Conservation (phyloP, 1,140 invertebrate genomes). For the Listronotus oregonensis region DNA sequence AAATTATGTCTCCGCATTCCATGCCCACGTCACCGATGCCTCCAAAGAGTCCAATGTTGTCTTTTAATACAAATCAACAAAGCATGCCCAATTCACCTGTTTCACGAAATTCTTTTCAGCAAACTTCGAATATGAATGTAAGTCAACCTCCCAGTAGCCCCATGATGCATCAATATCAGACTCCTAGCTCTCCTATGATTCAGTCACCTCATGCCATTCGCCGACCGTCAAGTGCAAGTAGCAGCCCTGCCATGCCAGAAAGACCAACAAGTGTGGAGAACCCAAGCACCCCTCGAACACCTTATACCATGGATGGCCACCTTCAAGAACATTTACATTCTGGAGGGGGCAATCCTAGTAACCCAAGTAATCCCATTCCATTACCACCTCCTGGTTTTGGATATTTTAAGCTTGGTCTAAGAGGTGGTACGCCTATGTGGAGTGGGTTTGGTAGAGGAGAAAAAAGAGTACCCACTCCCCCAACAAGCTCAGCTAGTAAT, state of each 20-base stretch:
- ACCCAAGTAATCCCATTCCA: conserved; percentile 61
- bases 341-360: conserved; percentile 51
- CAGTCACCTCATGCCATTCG: conserved; percentile 63
- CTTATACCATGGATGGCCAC: conserved; percentile 37
- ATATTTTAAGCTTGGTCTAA: conserved; percentile 66
- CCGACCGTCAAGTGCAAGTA: conserved; percentile 60
- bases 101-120: conserved; percentile 66
- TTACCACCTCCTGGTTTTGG: conserved; percentile 58
- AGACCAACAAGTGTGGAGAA: conserved; percentile 65
- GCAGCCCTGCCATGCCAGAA: conserved; percentile 63
- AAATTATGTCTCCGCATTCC: conserved; percentile 62
- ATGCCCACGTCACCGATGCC: conserved; percentile 60
- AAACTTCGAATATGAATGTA: conserved; percentile 54
- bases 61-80: conserved; percentile 56
- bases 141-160: conserved; percentile 60
- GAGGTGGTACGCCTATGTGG: conserved; percentile 77
- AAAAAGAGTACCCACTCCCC: conserved; percentile 50
- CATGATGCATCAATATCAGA: conserved; percentile 61
- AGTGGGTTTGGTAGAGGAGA: conserved; percentile 51
- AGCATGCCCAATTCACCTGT: conserved; percentile 67
- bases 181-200: conserved; percentile 61
- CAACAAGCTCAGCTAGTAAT: conserved; percentile 14
- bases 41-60: conserved; percentile 50
- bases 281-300: conserved; percentile 61
- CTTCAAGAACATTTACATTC: conserved; percentile 37